A percentile compares a stretch with the other conserved stretches of the same genome.
Evolutionary conservation across 2,797 vertebrate species (phyloP).

Genomic region (Sus cebifrons): DNA sequence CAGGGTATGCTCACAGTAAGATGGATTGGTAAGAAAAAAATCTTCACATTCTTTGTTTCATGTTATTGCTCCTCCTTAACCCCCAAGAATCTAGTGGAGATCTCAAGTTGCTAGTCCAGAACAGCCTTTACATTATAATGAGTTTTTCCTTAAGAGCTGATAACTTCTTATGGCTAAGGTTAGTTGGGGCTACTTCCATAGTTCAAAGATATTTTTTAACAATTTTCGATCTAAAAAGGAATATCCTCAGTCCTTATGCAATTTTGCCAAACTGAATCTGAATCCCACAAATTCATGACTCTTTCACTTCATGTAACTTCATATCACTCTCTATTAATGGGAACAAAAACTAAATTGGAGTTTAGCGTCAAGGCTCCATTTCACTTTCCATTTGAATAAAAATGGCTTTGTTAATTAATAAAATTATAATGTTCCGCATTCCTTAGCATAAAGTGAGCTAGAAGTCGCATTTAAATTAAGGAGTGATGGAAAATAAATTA

Average conservation of each 20-base stretch:
- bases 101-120: neutral
- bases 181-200: slow-evolving; percentile 33
- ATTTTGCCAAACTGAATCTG: slow-evolving; percentile 53
- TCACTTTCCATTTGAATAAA: slow-evolving; percentile 55
- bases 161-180: slow-evolving; percentile 7
- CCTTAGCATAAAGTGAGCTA: slow-evolving; percentile 53
- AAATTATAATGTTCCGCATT: slow-evolving; percentile 9
- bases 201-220: slow-evolving; percentile 55
- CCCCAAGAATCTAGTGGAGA: neutral
- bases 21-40: neutral
- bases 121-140: slow-evolving; percentile 2
- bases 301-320: neutral
- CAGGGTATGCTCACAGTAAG: neutral
- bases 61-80: neutral
- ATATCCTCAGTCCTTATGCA: neutral
- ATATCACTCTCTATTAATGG: slow-evolving; percentile 40
- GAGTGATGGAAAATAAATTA: neutral
- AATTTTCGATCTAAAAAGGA: slow-evolving; percentile 60
- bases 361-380: slow-evolving; percentile 44
- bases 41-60: neutral
- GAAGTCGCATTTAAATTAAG: slow-evolving; percentile 57
- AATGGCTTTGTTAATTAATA: slow-evolving; percentile 59
- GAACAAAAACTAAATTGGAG: slow-evolving; percentile 57
- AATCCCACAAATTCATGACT: slow-evolving; percentile 47
- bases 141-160: neutral